A percentile compares a stretch with the other conserved stretches of the same genome.
These are phyloP conservation scores for Gila robusta DNA, from an alignment of 2,797 vertebrate genomes.

Conservation along the genomic window DNA sequence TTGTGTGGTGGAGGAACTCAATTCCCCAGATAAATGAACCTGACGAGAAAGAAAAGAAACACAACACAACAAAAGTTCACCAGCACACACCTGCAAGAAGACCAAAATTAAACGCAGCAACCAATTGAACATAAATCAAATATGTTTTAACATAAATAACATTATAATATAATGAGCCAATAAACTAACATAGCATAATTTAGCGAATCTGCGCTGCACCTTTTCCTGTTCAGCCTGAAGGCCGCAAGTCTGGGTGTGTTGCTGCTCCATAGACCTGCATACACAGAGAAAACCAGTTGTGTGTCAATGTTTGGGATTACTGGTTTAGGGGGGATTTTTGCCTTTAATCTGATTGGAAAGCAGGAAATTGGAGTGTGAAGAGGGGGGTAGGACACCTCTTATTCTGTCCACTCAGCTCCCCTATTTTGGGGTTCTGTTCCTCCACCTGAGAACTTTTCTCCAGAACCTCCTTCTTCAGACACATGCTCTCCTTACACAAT, in stretches of 20 bases:
- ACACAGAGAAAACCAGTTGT: background rate
- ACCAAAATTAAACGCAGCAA: background rate
- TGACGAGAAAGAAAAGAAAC: slow-evolving; percentile 53
- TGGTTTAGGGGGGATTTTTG: background rate
- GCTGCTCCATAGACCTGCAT: slow-evolving; percentile 82
- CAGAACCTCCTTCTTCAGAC: slow-evolving; percentile 84
- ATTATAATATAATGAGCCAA: background rate
- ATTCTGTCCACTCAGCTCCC: slow-evolving; percentile 81
- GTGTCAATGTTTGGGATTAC: background rate
- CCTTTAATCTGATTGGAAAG: background rate
- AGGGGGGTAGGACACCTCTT: slow-evolving; percentile 75
- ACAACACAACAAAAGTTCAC: background rate
- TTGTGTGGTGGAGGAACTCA: slow-evolving; percentile 77
- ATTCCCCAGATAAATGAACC: slow-evolving; percentile 81
- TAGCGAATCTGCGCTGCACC: slow-evolving; percentile 68
- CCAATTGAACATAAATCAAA: background rate
- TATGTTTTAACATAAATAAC: background rate
- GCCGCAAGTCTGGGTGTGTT: slow-evolving; percentile 81
- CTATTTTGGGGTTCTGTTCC: slow-evolving; percentile 85
- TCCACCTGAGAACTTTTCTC: slow-evolving; percentile 84
- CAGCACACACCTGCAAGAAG: background rate
- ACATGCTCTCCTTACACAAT: slow-evolving; percentile 82
- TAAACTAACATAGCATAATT: background rate
- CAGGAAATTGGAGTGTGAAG: background rate
- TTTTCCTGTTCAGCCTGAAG: slow-evolving; percentile 85